phyloP scores from a whole-genome alignment of 2,888 invertebrate species.

The Ophioninae sp. region DNA sequence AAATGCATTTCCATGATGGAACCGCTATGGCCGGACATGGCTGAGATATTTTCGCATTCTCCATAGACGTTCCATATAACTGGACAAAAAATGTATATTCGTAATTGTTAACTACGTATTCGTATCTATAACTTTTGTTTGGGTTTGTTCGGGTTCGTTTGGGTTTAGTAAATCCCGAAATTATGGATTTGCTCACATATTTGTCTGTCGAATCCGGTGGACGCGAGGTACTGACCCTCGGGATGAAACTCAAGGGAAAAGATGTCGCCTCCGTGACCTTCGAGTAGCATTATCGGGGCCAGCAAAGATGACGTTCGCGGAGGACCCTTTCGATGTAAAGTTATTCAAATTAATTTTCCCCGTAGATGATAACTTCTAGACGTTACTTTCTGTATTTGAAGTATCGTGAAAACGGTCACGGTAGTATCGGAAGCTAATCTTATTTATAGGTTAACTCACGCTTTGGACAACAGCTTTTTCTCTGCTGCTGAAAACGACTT shows the following conservation, averaged over 20 bases:
- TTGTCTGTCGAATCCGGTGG: slow-evolving; percentile 96
- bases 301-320: slow-evolving; percentile 93
- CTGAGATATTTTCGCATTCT: slow-evolving; percentile 98
- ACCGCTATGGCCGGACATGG: slow-evolving; percentile 96
- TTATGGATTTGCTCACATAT: slow-evolving; percentile 87
- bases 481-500: slow-evolving; percentile 87
- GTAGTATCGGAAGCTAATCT: neutral
- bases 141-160: neutral
- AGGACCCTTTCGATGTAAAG: slow-evolving; percentile 82
- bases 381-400: neutral
- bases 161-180: no score
- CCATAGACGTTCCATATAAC: slow-evolving; percentile 98
- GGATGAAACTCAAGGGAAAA: slow-evolving; percentile 97
- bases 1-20: slow-evolving; percentile 97
- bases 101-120: neutral
- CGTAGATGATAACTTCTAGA: neutral
- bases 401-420: neutral
- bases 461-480: slow-evolving; percentile 89
- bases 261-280: slow-evolving; percentile 98
- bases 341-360: slow-evolving; percentile 12
- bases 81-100: slow-evolving; percentile 77
- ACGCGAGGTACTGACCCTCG: slow-evolving; percentile 96
- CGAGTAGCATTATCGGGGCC: slow-evolving; percentile 97
- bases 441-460: slow-evolving; percentile 82
- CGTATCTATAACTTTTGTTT: neutral